Percentiles rank a stretch among this genome's conserved stretches.
Evolutionary conservation across 2,888 invertebrate species (phyloP).

Genomic region (Mactromeris polynyma): DNA sequence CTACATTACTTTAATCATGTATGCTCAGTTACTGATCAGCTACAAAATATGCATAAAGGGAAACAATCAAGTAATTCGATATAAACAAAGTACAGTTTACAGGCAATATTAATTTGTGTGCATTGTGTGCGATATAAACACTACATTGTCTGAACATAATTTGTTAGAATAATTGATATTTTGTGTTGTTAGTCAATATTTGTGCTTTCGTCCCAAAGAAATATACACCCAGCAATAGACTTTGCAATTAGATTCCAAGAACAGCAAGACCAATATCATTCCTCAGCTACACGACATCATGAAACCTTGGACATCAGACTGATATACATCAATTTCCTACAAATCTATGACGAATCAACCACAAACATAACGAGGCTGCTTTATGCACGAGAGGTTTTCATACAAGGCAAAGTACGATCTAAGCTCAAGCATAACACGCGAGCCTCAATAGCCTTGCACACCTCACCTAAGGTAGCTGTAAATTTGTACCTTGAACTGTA

Average conservation of each 20-base stretch:
- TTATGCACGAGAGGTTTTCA: no score
- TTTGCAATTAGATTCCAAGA: no score
- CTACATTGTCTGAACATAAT: not conserved
- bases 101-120: slow-evolving; percentile 7
- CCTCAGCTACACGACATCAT: not conserved
- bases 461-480: no score
- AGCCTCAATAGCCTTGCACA: no score
- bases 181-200: slow-evolving; percentile 3
- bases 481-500: no score
- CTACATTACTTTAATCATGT: not conserved
- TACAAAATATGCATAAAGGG: not conserved
- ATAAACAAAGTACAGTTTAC: not conserved
- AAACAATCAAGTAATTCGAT: not conserved
- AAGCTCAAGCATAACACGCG: not conserved
- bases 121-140: slow-evolving; percentile 2
- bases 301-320: not conserved
- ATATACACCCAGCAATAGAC: not conserved
- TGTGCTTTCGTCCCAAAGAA: slow-evolving; percentile 8
- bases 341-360: not conserved
- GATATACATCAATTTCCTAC: not conserved
- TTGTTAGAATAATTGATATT: slow-evolving; percentile 2
- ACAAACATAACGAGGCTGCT: no score
- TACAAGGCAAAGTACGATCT: not conserved
- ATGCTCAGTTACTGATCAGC: not conserved
- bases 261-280: no score